phyloP scores from a whole-genome alignment of 1,140 invertebrate genomes.

The Thalassaphorura encarpata region DNA sequence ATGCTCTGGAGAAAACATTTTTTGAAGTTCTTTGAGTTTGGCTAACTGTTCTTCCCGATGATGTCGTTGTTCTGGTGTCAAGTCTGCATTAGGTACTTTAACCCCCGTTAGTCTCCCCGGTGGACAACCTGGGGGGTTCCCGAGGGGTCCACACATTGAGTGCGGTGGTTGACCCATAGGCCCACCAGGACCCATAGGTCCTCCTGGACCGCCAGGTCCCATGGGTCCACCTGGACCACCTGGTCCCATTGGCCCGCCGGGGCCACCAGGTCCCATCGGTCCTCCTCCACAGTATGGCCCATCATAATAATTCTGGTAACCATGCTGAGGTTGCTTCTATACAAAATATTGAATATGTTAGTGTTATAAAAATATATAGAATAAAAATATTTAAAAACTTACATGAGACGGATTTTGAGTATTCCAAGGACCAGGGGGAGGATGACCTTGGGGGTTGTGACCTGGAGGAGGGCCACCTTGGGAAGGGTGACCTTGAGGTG shows the following conservation, averaged over 20 bases:
- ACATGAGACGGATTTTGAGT: background rate
- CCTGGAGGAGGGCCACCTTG: constrained; percentile 9
- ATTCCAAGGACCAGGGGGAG: background rate
- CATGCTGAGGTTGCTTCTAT: constrained; percentile 18
- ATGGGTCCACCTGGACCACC: background rate
- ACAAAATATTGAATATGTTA: constrained; percentile 1
- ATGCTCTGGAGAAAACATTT: constrained; percentile 71
- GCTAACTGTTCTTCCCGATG: constrained; percentile 86
- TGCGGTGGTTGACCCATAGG: constrained; percentile 15
- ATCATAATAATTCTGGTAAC: constrained; percentile 24
- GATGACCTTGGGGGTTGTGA: constrained; percentile 4
- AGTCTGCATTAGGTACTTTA: constrained; percentile 89
- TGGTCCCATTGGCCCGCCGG: constrained; percentile 1
- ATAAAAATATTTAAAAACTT: background rate
- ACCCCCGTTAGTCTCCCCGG: constrained; percentile 45
- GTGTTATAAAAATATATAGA: background rate
- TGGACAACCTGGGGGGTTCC: constrained; percentile 40
- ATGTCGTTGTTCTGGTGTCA: constrained; percentile 89
- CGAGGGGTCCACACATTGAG: constrained; percentile 24
- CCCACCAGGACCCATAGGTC: constrained; percentile 34
- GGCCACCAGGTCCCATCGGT: background rate
- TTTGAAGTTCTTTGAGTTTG: constrained; percentile 81
- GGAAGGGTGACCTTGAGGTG: constrained; percentile 16
- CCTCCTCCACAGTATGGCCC: constrained; percentile 6
- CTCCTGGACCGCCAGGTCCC: constrained; percentile 43